A percentile compares a stretch with the other conserved stretches of the same genome.
phyloP scores from a whole-genome alignment of 2,888 invertebrate genomes.

The Coremacera marginata region DNA sequence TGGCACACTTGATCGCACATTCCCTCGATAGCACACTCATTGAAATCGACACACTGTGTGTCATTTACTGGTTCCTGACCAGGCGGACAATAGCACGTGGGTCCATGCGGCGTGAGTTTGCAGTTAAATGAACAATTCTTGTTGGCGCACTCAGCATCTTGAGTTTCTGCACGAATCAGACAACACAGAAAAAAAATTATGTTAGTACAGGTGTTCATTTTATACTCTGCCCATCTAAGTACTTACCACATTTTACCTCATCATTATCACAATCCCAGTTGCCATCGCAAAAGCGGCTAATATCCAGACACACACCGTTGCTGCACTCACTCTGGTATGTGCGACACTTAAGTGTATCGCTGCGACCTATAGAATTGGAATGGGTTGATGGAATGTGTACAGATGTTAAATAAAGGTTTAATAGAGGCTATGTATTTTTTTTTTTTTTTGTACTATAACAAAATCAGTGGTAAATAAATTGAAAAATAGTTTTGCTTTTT shows the following conservation, averaged over 20 bases:
- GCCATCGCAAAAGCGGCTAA: constrained; percentile 68
- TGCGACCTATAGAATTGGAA: constrained; percentile 71
- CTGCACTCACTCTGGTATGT: constrained; percentile 79
- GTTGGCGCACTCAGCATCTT: constrained; percentile 70
- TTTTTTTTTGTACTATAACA: no score
- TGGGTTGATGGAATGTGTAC: neutral
- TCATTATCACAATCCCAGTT: constrained; percentile 68
- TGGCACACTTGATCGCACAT: constrained; percentile 81
- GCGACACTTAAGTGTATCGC: constrained; percentile 74
- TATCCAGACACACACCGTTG: constrained; percentile 66
- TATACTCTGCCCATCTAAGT: neutral
- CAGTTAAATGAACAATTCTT: constrained; percentile 78
- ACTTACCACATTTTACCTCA: constrained; percentile 67
- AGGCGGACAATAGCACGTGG: constrained; percentile 80
- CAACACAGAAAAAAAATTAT: neutral
- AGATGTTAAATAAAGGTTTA: no score
- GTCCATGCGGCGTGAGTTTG: constrained; percentile 78
- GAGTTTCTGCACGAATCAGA: constrained; percentile 56
- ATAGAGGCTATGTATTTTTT: no score
- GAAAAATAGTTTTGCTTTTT: neutral
- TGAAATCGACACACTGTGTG: constrained; percentile 79
- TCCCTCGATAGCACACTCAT: constrained; percentile 81
- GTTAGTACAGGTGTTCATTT: neutral
- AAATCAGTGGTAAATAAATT: no score
- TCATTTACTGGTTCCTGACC: constrained; percentile 73